Base-by-base conservation (phyloP, 2,888 invertebrate species). In the Plagodis pulveraria region DNA sequence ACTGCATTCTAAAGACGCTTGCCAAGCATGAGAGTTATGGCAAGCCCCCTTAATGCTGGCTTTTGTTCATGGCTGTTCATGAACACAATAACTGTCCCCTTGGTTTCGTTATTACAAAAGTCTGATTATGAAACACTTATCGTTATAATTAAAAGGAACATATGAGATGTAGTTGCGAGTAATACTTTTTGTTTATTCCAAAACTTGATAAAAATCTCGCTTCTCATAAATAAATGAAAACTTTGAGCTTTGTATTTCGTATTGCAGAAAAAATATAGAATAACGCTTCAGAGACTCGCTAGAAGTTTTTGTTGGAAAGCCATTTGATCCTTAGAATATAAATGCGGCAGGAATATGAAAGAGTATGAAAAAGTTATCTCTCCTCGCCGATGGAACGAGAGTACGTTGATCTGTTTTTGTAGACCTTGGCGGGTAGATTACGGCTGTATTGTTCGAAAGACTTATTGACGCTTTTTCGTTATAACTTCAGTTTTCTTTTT, bases 251-350 rank as follows among this genome's bases (percentile, higher is more conserved):
- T 10, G 36, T 36, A 36, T 36, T 9, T 7, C 40, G 36, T 36
- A 36, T 36, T 9, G 9, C 22, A 35, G 11, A 50, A 47, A 58
- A 58, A 46, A 55, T 34, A 55, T 44, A 59, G 51, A 56, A 52
- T 49, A 52, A 56, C 40, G 10, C 40, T 40, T 5, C 10, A 22
- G 22, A 22, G 22, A 49, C 40, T 56, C 32, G 10, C 42, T 48
- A 11, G 34, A 56, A 56, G 44, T 60, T 60, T 58, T 59, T 55
- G 44, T 49, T 32, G 35, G 34, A 50, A 56, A 12, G 49, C 50
- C 47, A 47, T 48, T 52, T 59, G 56, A 63, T 63, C 58, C 53
- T 41, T 50, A 22, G 58, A 63, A 63, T 63, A 63, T 56, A 59
- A 63, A 56, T 63, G 58, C 38, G 53, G 38, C 34, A 34, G 32